These are phyloP conservation scores for Rhingia rostrata DNA, from an alignment of 2,888 invertebrate genomes.

Conservation along the genomic window DNA sequence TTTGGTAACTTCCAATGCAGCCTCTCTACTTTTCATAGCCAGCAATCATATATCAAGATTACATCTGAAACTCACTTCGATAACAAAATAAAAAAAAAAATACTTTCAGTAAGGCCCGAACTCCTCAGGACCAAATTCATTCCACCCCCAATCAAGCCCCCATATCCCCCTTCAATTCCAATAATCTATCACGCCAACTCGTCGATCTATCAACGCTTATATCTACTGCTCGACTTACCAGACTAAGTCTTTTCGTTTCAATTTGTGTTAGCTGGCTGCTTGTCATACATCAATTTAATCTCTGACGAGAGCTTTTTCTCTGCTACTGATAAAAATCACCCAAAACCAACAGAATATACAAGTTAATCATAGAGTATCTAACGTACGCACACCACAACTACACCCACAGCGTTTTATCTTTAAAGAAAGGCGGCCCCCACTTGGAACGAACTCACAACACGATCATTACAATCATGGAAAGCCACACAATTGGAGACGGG, in stretches of 20 bases:
- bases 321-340: slow-evolving; percentile 11
- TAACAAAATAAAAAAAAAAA: too few relatives aligned
- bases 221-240: neutral
- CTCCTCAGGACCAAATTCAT: too few relatives aligned
- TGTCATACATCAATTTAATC: slow-evolving; percentile 13
- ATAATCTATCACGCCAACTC: neutral
- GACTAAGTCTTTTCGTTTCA: neutral
- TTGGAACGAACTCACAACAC: neutral
- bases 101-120: too few relatives aligned
- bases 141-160: too few relatives aligned
- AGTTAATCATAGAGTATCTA: neutral
- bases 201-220: too few relatives aligned
- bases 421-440: neutral
- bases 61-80: too few relatives aligned
- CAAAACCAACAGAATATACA: neutral
- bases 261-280: neutral
- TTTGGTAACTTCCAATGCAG: too few relatives aligned
- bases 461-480: slow-evolving; percentile 21
- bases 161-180: too few relatives aligned
- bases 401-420: slow-evolving; percentile 10
- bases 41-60: too few relatives aligned
- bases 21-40: too few relatives aligned
- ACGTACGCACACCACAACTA: slow-evolving; percentile 4
- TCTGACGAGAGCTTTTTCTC: slow-evolving; percentile 1
- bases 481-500: neutral